Evolutionary conservation across 2,888 invertebrate species (phyloP).

Genomic region (Drosophila paranaensis): DNA sequence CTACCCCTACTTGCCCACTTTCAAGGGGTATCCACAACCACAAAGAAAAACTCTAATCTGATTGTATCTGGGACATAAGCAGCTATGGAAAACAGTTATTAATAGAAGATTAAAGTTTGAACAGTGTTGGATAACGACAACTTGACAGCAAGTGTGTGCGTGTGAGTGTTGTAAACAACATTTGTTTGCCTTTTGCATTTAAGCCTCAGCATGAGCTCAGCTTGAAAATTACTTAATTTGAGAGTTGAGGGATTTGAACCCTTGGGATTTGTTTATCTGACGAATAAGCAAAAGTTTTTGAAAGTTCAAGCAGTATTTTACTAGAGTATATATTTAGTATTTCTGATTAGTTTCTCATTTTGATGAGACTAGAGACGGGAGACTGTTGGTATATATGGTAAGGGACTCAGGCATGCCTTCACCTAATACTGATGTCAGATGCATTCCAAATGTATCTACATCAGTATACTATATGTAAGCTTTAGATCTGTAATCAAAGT

Average conservation of each 20-base stretch:
- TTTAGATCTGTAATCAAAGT: too few species aligned
- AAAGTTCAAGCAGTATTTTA: neutral
- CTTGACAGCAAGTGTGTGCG: neutral
- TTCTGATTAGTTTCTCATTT: neutral
- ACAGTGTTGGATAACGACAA: conserved; percentile 5
- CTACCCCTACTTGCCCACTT: neutral
- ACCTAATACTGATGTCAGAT: too few species aligned
- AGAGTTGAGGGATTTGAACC: neutral
- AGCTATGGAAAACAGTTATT: neutral
- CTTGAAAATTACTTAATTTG: neutral
- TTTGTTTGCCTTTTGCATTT: neutral
- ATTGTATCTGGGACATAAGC: neutral
- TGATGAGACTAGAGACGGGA: too few species aligned
- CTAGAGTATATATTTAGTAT: neutral
- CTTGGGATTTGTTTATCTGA: neutral
- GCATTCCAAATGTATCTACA: too few species aligned
- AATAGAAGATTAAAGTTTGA: conserved; percentile 17
- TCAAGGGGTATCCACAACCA: neutral
- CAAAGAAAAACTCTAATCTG: neutral
- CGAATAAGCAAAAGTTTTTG: neutral
- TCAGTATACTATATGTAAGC: too few species aligned
- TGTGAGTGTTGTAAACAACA: neutral
- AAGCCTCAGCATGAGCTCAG: neutral
- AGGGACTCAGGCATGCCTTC: too few species aligned
- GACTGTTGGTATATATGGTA: too few species aligned